Evolutionary conservation across 2,113 vertebrate genomes (phyloP), one percentile per base, ranked within the genome.

Genomic region (Callionymus lyra): DNA sequence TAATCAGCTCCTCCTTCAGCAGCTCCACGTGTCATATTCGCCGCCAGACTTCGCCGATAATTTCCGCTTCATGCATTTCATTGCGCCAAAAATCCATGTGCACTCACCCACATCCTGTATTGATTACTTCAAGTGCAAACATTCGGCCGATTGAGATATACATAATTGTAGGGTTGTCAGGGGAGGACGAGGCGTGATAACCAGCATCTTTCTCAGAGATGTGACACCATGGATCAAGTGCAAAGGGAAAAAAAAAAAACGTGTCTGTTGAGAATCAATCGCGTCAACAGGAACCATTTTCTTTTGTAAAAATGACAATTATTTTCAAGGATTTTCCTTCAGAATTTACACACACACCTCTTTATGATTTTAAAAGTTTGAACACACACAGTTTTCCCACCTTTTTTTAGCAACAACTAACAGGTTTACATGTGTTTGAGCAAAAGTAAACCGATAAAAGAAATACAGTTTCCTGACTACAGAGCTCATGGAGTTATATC

Each of bases 31-130:
- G 86, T 92, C 87, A 91, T 90, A 91, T 91, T 91, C 69, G 36
- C 53, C 42, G 27, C 53, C 68, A 57, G 85, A 85, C 87, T 86
- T 84, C 88, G 87, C 87, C 82, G 91, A 89, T 92, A 89, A 98
- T 98, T 94, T 91, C 82, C 87, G 91, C 95, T 97, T 94, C 90
- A 97, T 97, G 90, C 91, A 91, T 97, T 93, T 88, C 88, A 87
- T 91, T 87, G 87, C 84, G 49, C 89, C 87, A 4, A 93, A 93
- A 94, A 94, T 91, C 89, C 91, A 90, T 92, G 91, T 88, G 91
- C 91, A 89, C 86, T 97, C 91, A 94, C 89, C 91, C 93, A 92
- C 87, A 84, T 92, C 94, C 88, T 89, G 87, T 91, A 98, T 97
- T 97, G 94, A 98, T 98, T 97, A 94, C 88, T 91, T 92, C 89